Conservation (phyloP, 2,797 vertebrate genomes). For the Sebastes hopkinsi region DNA sequence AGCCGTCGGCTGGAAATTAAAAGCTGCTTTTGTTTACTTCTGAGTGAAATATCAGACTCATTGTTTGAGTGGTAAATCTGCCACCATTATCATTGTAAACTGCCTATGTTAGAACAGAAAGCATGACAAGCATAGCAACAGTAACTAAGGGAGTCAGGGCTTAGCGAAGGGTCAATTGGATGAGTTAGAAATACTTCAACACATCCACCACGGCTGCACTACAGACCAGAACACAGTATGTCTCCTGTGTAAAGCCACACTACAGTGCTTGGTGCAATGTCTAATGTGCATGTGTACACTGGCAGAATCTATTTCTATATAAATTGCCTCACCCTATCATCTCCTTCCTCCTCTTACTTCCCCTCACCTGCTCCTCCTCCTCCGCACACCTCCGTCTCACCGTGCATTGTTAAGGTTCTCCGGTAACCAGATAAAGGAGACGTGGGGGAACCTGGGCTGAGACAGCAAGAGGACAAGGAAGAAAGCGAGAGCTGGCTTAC, state of each 20-base stretch:
- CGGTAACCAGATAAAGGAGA: slow-evolving; percentile 71
- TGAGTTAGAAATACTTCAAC: background rate
- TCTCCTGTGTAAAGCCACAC: background rate
- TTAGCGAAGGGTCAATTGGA: background rate
- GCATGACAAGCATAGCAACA: background rate
- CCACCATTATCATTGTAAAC: background rate
- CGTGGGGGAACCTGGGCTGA: slow-evolving; percentile 51
- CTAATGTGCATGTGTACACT: slow-evolving; percentile 5
- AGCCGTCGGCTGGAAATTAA: background rate
- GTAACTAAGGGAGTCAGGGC: background rate
- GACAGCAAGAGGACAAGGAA: slow-evolving; percentile 20
- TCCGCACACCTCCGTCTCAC: slow-evolving; percentile 51
- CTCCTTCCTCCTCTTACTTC: slow-evolving; percentile 48
- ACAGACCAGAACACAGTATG: background rate
- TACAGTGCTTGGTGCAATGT: background rate
- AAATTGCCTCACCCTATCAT: slow-evolving; percentile 59
- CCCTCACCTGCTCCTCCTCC: slow-evolving; percentile 25
- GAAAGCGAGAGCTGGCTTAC: slow-evolving; percentile 1
- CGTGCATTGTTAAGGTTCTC: slow-evolving; percentile 68
- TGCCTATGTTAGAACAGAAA: background rate
- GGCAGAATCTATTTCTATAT: slow-evolving; percentile 43
- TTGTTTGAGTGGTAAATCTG: background rate
- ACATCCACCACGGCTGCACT: background rate
- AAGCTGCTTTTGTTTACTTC: background rate
- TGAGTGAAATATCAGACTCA: background rate